Conservation (phyloP, 2,797 vertebrate species). For the Artibeus lituratus region DNA sequence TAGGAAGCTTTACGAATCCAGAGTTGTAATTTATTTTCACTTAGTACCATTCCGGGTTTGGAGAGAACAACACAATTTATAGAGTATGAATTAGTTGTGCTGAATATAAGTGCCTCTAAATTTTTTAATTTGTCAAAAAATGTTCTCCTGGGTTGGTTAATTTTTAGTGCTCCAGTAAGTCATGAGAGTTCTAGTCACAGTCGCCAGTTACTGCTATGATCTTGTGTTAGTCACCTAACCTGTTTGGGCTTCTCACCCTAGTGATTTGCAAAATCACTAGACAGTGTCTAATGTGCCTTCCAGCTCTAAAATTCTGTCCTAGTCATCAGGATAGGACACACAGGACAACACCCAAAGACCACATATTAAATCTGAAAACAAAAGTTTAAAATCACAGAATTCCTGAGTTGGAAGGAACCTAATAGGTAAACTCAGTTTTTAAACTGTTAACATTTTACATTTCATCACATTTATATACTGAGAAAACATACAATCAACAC, state of each 20-base stretch:
- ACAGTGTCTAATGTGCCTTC: not conserved
- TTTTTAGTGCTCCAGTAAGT: not conserved
- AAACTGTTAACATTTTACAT: slow-evolving; percentile 50
- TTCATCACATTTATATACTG: slow-evolving; percentile 61
- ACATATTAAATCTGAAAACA: slow-evolving; percentile 22
- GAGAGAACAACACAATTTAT: not conserved
- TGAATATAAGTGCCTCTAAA: not conserved
- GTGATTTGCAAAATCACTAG: not conserved
- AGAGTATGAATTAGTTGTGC: not conserved
- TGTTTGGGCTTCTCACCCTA: not conserved
- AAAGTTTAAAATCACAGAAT: slow-evolving; percentile 52
- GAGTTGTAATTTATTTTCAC: not conserved
- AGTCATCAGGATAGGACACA: slow-evolving; percentile 27
- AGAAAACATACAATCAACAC: slow-evolving; percentile 68
- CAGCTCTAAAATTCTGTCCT: slow-evolving; percentile 48
- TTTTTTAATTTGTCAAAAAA: not conserved
- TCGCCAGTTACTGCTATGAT: not conserved
- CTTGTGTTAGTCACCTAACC: too few relatives aligned
- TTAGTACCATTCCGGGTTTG: not conserved
- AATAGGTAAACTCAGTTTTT: slow-evolving; percentile 3
- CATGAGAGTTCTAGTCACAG: not conserved
- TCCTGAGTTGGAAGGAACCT: slow-evolving; percentile 54
- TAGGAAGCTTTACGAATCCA: not conserved
- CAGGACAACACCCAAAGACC: slow-evolving; percentile 44
- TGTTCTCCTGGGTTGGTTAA: not conserved